Evolutionary conservation across 2,113 vertebrate species (phyloP).

Genomic region (Pelusios castaneus): DNA sequence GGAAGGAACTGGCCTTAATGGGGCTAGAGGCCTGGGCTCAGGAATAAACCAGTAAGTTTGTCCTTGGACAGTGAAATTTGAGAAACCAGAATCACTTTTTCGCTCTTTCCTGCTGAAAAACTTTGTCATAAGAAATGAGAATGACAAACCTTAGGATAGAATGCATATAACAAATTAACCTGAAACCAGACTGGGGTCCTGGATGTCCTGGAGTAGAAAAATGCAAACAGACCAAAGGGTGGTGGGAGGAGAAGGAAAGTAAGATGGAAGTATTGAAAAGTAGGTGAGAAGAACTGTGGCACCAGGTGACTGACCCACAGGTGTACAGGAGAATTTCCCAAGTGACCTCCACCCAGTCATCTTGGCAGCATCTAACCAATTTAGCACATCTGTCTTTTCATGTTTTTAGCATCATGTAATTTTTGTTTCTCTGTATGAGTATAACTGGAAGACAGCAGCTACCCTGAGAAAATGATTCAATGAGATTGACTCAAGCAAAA

Average conservation of each 20-base stretch:
- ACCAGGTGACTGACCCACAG: background rate
- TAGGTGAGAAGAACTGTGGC: background rate
- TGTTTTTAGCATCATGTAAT: background rate
- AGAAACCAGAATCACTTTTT: background rate
- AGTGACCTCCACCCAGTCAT: background rate
- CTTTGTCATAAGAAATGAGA: background rate
- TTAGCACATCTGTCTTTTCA: background rate
- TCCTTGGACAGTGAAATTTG: slow-evolving; percentile 6
- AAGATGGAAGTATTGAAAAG: background rate
- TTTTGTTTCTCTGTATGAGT: slow-evolving; percentile 16
- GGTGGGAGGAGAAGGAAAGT: background rate
- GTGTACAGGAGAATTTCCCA: background rate
- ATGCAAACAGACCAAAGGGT: background rate
- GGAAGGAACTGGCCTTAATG: slow-evolving; percentile 7
- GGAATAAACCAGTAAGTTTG: slow-evolving; percentile 51
- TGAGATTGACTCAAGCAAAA: background rate
- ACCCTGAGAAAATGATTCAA: slow-evolving; percentile 28
- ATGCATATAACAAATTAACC: background rate
- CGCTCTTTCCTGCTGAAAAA: background rate
- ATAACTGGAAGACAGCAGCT: slow-evolving; percentile 37
- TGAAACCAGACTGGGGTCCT: background rate
- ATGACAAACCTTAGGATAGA: background rate
- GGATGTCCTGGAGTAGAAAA: background rate
- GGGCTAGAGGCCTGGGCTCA: slow-evolving; percentile 49
- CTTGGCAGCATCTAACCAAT: background rate